A percentile compares a stretch with the other conserved stretches of the same genome.
These are phyloP conservation scores for Pyrrhosoma nymphula DNA, from an alignment of 2,888 invertebrate genomes.

Conservation along the genomic window DNA sequence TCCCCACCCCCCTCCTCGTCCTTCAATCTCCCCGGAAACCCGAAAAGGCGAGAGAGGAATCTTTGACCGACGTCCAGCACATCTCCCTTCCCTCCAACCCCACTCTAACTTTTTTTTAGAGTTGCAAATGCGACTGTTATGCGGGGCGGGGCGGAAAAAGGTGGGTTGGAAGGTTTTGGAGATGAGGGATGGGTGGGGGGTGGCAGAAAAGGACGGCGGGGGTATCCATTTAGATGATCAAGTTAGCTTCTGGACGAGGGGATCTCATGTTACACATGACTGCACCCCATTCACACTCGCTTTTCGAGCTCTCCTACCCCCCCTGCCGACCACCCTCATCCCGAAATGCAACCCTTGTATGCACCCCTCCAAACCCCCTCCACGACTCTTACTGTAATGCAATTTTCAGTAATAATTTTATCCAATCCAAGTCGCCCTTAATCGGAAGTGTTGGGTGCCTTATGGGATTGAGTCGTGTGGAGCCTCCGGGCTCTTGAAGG, in stretches of 20 bases:
- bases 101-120: not conserved
- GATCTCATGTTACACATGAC: constrained; percentile 60
- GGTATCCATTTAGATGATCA: constrained; percentile 66
- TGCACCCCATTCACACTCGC: constrained; percentile 42
- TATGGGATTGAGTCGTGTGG: not conserved
- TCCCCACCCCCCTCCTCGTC: not conserved
- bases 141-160: not conserved
- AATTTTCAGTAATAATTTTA: constrained; percentile 54
- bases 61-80: constrained; percentile 27
- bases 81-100: not conserved
- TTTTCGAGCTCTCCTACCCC: not conserved
- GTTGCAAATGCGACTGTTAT: constrained; percentile 47
- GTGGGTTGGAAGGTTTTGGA: not conserved
- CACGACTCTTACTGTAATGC: not conserved
- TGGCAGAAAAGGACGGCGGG: not conserved
- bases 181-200: not conserved
- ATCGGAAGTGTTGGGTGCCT: constrained; percentile 40
- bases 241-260: constrained; percentile 15
- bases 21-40: not conserved
- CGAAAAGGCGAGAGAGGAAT: constrained; percentile 35
- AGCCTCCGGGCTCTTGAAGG: not conserved
- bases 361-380: not conserved
- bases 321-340: not conserved
- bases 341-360: not conserved
- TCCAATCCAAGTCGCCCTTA: not conserved